These are phyloP conservation scores for Myiothlypis coronata DNA, from an alignment of 2,797 vertebrate species.

Conservation along the genomic window DNA sequence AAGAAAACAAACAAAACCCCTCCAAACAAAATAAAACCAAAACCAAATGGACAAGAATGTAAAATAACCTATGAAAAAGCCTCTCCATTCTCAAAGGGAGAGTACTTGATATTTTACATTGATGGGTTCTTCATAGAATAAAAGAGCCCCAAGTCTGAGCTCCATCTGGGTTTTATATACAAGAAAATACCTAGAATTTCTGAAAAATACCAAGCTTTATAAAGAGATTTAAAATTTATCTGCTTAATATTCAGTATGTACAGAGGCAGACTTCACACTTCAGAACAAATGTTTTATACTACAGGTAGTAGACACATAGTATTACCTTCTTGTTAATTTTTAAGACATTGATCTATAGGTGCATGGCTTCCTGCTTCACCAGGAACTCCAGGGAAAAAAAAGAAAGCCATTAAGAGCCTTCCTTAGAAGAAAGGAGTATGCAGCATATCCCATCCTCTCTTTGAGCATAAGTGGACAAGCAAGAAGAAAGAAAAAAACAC, in stretches of 20 bases:
- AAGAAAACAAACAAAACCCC: not conserved
- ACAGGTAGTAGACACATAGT: not conserved
- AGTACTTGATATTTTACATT: not conserved
- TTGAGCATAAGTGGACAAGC: not conserved
- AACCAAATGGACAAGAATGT: not conserved
- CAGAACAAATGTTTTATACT: not conserved
- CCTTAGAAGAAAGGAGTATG: not conserved
- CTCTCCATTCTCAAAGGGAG: not conserved
- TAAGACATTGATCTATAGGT: not conserved
- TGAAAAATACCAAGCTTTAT: not conserved
- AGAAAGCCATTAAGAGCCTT: not conserved
- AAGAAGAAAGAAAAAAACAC: not conserved
- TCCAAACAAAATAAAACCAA: not conserved
- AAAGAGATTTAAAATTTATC: not conserved
- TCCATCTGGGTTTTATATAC: not conserved
- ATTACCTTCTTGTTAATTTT: not conserved
- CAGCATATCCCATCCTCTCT: not conserved
- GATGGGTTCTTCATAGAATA: not conserved
- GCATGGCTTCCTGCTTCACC: not conserved
- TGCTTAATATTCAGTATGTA: not conserved
- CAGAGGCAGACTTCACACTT: not conserved
- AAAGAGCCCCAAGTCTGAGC: not conserved
- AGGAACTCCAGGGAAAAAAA: not conserved
- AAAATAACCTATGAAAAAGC: not conserved
- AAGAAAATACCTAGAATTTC: not conserved